Evolutionary conservation across 2,113 vertebrate genomes (phyloP), one percentile per base, ranked within the genome.

Genomic region (Dasyurus viverrinus): DNA sequence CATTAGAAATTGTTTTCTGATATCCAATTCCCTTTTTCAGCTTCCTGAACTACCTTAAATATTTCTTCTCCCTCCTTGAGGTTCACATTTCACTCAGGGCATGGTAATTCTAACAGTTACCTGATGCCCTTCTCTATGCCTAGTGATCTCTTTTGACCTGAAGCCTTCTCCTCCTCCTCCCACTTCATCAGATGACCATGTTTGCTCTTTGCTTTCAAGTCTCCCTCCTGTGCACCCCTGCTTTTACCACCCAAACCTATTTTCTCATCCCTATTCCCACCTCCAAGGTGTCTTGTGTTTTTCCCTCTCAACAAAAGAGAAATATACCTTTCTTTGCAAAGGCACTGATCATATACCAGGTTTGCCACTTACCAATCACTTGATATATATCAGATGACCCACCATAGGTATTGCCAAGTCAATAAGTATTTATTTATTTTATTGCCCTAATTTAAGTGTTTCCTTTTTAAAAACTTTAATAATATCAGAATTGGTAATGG

Each of bases 1-100:
- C 90, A 94, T 92, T 95, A 95, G 57, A 93, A 91, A 96, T 96
- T 96, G 96, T 94, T 97, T 97, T 92, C 95, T 96, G 93, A 91
- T 97, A 98, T 96, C 95, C 54, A 96, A n/a, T 97, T 96, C 53
- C 95, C 94, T 53, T 92, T 94, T 92, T 91, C 47, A 90, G 92
- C 53, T 96, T 68, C 11, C 55, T 76, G 52, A 50, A 92, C 68
- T 95, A 50, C 92, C 54, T 96, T 93, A 95, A 96, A 93, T 36
- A 94, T 54, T 60, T 26, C 54, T n/a, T 53, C 91, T 94, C 48
- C 94, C 53, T 84, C 47, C n/a, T 93, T 92, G 68, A 90, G 93
- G 92, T 92, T 97, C 95, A 94, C n/a, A 94, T 98, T 97, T 97
- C 97, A n/a, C 47, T 57, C 57, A 53, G 68, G 55, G 93, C 52